Evolutionary conservation across 2,888 invertebrate species (phyloP).

Genomic region (Blastobasis adustella): DNA sequence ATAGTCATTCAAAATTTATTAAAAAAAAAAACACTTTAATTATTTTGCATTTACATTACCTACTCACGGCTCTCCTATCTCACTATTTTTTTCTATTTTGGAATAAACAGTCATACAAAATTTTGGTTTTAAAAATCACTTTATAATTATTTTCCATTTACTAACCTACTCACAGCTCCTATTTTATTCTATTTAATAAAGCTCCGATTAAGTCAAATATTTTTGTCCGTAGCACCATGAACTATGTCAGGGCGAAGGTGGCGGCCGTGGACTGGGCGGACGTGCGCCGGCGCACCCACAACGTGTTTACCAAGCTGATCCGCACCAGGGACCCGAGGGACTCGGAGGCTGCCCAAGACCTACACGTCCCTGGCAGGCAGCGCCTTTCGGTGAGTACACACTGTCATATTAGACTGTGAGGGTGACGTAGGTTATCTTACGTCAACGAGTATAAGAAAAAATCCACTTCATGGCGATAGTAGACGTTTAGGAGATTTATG

Average conservation of each 20-base stretch:
- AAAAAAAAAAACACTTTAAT: no score
- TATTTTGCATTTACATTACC: no score
- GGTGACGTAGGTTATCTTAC: background rate
- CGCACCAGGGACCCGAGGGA: constrained; percentile 87
- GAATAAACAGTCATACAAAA: background rate
- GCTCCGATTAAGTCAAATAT: background rate
- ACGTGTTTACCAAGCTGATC: constrained; percentile 87
- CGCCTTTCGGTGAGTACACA: constrained; percentile 81
- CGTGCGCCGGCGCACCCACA: constrained; percentile 78
- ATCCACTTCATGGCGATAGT: no score
- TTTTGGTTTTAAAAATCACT: background rate
- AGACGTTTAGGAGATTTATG: background rate
- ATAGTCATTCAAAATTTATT: no score
- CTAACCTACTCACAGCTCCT: background rate
- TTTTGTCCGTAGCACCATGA: constrained; percentile 10
- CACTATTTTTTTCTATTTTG: background rate
- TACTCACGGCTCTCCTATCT: no score
- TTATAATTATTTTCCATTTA: background rate
- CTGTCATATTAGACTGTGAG: constrained; percentile 1
- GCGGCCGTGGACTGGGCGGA: constrained; percentile 72
- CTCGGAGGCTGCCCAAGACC: constrained; percentile 72
- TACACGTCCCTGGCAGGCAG: constrained; percentile 59
- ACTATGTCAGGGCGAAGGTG: constrained; percentile 31
- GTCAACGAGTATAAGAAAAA: no score
- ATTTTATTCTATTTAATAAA: background rate